Evolutionary conservation across 2,888 invertebrate species (phyloP).

Genomic region (Hymenopus coronatus): DNA sequence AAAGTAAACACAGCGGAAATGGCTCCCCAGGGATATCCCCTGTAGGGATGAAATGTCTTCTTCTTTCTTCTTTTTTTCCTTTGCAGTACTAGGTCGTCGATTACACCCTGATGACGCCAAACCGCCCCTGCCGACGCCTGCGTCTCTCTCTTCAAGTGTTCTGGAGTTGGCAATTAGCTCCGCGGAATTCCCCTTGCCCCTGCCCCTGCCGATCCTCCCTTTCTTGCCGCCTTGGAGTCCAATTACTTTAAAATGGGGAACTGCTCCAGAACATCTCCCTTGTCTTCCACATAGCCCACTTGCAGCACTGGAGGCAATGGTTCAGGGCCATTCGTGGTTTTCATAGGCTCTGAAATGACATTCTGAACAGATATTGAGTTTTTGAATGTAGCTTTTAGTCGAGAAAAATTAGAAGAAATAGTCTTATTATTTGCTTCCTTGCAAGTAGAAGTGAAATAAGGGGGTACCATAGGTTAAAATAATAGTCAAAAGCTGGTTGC

Average conservation of each 20-base stretch:
- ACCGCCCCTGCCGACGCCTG: background rate
- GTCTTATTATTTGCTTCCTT: too few relatives aligned
- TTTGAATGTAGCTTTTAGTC: too few relatives aligned
- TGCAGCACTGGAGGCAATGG: background rate
- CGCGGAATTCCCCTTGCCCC: background rate
- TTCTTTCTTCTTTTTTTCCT: background rate
- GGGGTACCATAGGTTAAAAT: too few relatives aligned
- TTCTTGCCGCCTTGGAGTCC: background rate
- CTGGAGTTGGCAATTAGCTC: conserved; percentile 1
- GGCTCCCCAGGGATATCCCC: background rate
- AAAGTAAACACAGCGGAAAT: background rate
- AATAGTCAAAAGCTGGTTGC: too few relatives aligned
- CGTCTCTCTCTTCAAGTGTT: background rate
- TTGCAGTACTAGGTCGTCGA: background rate
- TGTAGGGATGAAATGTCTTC: background rate
- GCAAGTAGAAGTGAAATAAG: too few relatives aligned
- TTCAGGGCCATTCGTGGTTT: background rate
- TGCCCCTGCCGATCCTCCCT: background rate
- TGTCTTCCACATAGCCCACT: background rate
- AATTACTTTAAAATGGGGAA: background rate
- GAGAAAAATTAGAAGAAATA: too few relatives aligned
- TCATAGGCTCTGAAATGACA: too few relatives aligned
- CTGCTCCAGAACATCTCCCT: background rate
- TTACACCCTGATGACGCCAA: conserved; percentile 8
- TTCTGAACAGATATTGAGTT: too few relatives aligned